phyloP scores from a whole-genome alignment of 2,113 vertebrate species.

The Silurus meridionalis region DNA sequence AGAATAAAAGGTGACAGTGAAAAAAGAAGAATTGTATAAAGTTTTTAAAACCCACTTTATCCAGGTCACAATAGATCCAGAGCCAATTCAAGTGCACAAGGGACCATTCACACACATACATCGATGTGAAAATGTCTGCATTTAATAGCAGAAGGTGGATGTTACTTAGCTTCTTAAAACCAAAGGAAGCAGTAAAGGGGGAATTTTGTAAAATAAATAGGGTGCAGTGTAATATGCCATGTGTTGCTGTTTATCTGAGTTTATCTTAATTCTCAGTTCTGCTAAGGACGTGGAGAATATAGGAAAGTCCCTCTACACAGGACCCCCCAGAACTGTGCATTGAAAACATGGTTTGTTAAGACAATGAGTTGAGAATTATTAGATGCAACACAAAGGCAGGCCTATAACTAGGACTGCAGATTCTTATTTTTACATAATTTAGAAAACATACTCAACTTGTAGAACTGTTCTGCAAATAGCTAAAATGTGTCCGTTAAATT shows the following conservation, averaged over 20 bases:
- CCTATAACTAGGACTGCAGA: background rate
- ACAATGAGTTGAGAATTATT: no score
- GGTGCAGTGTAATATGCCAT: no score
- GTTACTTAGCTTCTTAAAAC: no score
- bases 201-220: no score
- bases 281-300: background rate
- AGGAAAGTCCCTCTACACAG: background rate
- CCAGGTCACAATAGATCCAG: background rate
- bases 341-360: background rate
- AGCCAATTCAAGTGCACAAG: background rate
- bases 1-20: background rate
- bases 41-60: background rate
- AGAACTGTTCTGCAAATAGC: background rate
- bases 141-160: no score
- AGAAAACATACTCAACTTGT: background rate
- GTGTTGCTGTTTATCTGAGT: no score
- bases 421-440: background rate
- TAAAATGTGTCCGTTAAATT: background rate
- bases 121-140: no score
- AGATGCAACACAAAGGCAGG: background rate
- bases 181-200: no score
- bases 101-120: background rate
- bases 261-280: no score
- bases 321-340: background rate
- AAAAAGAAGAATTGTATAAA: background rate